Base-by-base conservation (phyloP, 2,888 invertebrate species). In the Andrena minutula region DNA sequence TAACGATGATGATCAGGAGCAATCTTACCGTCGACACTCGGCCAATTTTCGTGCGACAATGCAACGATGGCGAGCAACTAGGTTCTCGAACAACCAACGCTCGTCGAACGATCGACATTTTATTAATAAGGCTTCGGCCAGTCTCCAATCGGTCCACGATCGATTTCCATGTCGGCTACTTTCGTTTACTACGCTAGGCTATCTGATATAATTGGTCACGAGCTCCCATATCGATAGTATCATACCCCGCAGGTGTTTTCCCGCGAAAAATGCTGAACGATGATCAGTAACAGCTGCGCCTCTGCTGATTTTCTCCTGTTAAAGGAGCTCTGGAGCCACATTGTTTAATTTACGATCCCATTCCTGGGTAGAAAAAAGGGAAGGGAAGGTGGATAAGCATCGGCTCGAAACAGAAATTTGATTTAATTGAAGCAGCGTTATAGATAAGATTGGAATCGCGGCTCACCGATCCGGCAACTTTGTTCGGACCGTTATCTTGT, bases 1-100 rank as follows among this genome's bases (percentile, higher is more conserved):
- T 88, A 86, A 79, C 83, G 65, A 69, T 7, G 84, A 75, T 78
- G 84, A 90, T 90, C 86, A 86, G 64, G 83, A 82, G 74, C 78
- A 75, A 86, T 84, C 79, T 77, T 60, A 81, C 51, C 32, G 53
- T 32, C 71, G 60, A 74, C 56, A 51, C 41, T 16, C 51, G 32
- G 60, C 68, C 41, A 78, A 78, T 82, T 74, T 74, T 69, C 71
- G 26, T 64, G 63, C 68, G 60, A 75, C 49, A 47, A 47, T 32
- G 49, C 28, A 32, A 32, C 53, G 49, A 60, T 26, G 58, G 58
- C 56, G 64, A 30, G 35, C 47, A 61, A 60, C 71, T 77, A 73
- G 76, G 41, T 16, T 72, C 30, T 61, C 47, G 32, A 60, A 61
- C 63, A 32, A 7, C 49, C 69, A 51, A 66, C 63, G 28, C 41